phyloP scores from a whole-genome alignment of 2,113 vertebrate species.

The Hemiscyllium ocellatum region DNA sequence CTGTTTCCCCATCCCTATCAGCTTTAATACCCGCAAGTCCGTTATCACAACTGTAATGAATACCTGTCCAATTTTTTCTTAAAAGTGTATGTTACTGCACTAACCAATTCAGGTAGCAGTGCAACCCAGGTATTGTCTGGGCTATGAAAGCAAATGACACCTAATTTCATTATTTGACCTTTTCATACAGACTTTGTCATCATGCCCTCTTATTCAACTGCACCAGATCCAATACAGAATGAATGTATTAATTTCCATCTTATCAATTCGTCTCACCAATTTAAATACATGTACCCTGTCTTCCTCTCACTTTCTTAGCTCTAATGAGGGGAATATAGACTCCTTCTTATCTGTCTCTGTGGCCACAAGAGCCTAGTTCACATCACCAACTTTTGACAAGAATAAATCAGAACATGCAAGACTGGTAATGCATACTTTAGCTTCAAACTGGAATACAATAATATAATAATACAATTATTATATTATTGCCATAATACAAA shows the following conservation, averaged over 20 bases:
- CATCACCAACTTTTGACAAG: background rate
- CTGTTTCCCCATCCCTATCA: background rate
- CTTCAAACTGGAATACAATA: background rate
- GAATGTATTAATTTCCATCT: slow-evolving; percentile 18
- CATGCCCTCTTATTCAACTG: background rate
- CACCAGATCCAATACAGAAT: background rate
- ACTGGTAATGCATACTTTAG: background rate
- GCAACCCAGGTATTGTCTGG: background rate
- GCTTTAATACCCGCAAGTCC: background rate
- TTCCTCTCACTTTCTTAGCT: background rate
- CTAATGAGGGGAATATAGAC: background rate
- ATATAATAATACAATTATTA: too few relatives aligned
- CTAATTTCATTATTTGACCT: slow-evolving; percentile 30
- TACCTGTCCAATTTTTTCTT: slow-evolving; percentile 20
- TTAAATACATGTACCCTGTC: slow-evolving; percentile 31
- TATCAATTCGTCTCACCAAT: slow-evolving; percentile 27
- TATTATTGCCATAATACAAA: too few relatives aligned
- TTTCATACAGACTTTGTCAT: background rate
- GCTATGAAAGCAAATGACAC: background rate
- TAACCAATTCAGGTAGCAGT: slow-evolving; percentile 23
- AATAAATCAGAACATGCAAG: background rate
- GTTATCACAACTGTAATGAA: slow-evolving; percentile 1
- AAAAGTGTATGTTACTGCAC: background rate
- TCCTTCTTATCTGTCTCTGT: background rate
- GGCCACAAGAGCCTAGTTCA: background rate